Evolutionary conservation across 2,888 invertebrate species (phyloP).

Genomic region (Cheilosia impressa): DNA sequence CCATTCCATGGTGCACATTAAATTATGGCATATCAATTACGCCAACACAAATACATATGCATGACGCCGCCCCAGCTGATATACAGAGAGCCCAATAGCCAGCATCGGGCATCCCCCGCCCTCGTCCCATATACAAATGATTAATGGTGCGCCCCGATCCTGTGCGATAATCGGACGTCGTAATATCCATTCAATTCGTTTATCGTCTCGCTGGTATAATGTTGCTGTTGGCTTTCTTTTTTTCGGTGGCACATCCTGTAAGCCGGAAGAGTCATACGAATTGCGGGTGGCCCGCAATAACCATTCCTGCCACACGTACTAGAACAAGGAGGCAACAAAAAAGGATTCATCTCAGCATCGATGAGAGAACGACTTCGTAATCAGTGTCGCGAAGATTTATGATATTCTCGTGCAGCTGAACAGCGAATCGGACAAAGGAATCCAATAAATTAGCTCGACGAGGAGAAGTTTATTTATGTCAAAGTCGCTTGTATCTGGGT

Average conservation of each 20-base stretch:
- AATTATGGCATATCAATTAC: slow-evolving; percentile 70
- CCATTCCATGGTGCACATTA: slow-evolving; percentile 27
- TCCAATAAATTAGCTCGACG: slow-evolving; percentile 64
- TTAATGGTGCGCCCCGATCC: slow-evolving; percentile 63
- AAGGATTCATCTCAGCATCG: slow-evolving; percentile 51
- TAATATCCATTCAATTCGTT: slow-evolving; percentile 70
- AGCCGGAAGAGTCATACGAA: slow-evolving; percentile 20
- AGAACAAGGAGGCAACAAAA: background rate
- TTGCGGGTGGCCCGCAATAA: background rate
- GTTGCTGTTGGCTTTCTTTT: background rate
- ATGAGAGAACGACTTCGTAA: slow-evolving; percentile 61
- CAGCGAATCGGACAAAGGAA: slow-evolving; percentile 70
- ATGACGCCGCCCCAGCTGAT: slow-evolving; percentile 38
- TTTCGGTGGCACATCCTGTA: slow-evolving; percentile 1
- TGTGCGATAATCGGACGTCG: slow-evolving; percentile 70
- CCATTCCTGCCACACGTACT: background rate
- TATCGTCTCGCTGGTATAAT: slow-evolving; percentile 48
- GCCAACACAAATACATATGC: slow-evolving; percentile 51
- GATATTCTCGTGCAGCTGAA: slow-evolving; percentile 50
- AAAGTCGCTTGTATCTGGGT: slow-evolving; percentile 6
- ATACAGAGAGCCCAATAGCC: background rate
- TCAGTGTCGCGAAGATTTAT: slow-evolving; percentile 73
- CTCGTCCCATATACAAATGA: slow-evolving; percentile 26
- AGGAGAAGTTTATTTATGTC: slow-evolving; percentile 67
- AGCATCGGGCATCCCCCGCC: background rate